Evolutionary conservation across 1,140 invertebrate species (phyloP), one percentile per base, ranked within the genome.

Genomic region (Geopemphigus sp.): DNA sequence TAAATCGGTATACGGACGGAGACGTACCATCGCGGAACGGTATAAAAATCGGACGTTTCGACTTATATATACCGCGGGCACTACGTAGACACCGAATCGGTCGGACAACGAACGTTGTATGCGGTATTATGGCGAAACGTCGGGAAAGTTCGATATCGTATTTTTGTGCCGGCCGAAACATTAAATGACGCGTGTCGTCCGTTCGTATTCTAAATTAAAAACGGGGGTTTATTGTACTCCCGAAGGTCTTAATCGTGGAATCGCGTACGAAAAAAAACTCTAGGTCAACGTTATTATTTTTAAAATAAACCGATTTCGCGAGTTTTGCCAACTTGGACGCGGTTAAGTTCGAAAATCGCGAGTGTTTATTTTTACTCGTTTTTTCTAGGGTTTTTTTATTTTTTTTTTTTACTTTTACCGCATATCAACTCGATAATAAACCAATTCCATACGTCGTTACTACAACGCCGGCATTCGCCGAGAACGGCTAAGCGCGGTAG

Each of bases 241-340:
- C 50, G 66, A 70, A 70, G 66, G 66, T 70, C 66, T 70, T 53
- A 26, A 70, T 53, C 66, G 26, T 19, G 45, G 8, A 47, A 45
- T 66, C 19, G 15, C 32, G 32, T 8, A 39, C 32, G 32, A 39
- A 39, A 68, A 47, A 53, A 70, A 68, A 70, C 14, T 45, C 53
- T 17, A 70, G 66, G 66, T 70, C 66, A 70, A 70, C 53, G 50
- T 70, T 4, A 39, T 70, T 70, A 70, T 70, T 70, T 64, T 53
- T 53, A 53, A 70, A 70, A 70, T 17, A 19, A 19, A 10, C 6
- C 5, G 26, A 22, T 24, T 15, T 47, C 24, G 22, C 22, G 17
- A 68, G 64, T 68, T 24, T 70, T 26, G 66, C 66, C 66, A 70
- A 70, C 66, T 70, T 70, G 66, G 66, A 53, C 47, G 32, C 32